Evolutionary conservation across 2,888 invertebrate genomes (phyloP).

Genomic region (Cheilosia pagana): DNA sequence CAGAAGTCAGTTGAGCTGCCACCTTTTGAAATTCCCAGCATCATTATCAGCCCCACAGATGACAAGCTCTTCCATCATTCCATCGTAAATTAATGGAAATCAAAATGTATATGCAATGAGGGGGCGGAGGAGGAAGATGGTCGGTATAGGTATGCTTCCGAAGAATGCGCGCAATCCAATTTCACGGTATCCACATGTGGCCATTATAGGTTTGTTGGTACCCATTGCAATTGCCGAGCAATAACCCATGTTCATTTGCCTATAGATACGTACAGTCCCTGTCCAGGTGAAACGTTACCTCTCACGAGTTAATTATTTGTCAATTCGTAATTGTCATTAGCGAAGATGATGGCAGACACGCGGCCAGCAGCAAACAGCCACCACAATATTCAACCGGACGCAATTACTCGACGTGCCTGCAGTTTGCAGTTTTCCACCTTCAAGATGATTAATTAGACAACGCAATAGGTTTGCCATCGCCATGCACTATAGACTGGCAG

Average conservation of each 20-base stretch:
- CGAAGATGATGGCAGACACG: slow-evolving; percentile 57
- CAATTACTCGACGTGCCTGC: slow-evolving; percentile 62
- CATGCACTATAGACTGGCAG: slow-evolving; percentile 47
- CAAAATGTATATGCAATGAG: slow-evolving; percentile 7
- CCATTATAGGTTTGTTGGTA: background rate
- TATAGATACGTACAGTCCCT: slow-evolving; percentile 1
- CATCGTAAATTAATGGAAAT: slow-evolving; percentile 65
- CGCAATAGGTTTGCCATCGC: slow-evolving; percentile 42
- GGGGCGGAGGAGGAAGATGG: slow-evolving; percentile 2
- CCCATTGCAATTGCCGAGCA: slow-evolving; percentile 23
- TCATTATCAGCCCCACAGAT: slow-evolving; percentile 65
- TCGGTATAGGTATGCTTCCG: slow-evolving; percentile 10
- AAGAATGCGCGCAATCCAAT: slow-evolving; percentile 67
- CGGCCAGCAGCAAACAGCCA: slow-evolving; percentile 20
- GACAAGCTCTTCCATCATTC: slow-evolving; percentile 72
- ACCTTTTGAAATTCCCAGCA: slow-evolving; percentile 69
- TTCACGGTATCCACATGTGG: slow-evolving; percentile 64
- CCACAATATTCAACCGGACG: slow-evolving; percentile 48
- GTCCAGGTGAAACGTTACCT: slow-evolving; percentile 15
- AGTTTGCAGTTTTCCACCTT: slow-evolving; percentile 64
- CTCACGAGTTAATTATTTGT: slow-evolving; percentile 70
- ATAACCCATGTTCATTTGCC: slow-evolving; percentile 10
- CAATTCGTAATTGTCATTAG: slow-evolving; percentile 74
- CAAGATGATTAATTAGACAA: slow-evolving; percentile 70
- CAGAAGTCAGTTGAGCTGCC: slow-evolving; percentile 71